Base-by-base conservation (phyloP, 2,797 vertebrate species). In the Pampus argenteus region DNA sequence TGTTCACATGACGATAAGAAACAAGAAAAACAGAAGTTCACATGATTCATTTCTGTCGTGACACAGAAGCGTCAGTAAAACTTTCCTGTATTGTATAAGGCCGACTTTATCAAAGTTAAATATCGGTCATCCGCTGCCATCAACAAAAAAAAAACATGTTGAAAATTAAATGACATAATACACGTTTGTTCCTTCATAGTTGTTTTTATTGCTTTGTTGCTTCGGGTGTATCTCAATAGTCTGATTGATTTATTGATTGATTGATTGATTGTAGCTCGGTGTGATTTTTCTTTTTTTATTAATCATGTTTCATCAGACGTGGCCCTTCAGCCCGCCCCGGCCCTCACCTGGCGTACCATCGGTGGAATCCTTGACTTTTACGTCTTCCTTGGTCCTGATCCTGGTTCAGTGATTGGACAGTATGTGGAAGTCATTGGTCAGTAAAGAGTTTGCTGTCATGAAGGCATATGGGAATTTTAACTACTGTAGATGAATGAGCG, bases 281-380 rank as follows among this genome's bases (percentile, higher is more conserved):
- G 20, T 6, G n/a, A 25, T 28, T 47, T 23, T 49, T 4, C 47
- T n/a, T 11, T 36, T 34, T 5, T 26, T 42, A n/a, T n/a, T n/a
- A n/a, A n/a, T 22, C 22, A 3, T 68, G 18, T 81, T 79, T 67
- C 3, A 1, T 26, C 74, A 95, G 95, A 95, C 38, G 94, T 95
- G 66, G 88, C 65, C 81, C 93, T 98, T 9, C 96, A 97, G 89
- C 96, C 97, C 0, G 91, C 94, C 6, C 96, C 97, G 0, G 96
- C 93, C 5, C 80, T 98, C 66, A 98, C 96, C 54, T 98, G 96
- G 96, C 93, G 97, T 4, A 95, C 96, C 0, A 96, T 96, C 0
- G 97, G 96, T 9, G 97, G 97, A 1, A 93, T 97, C 67, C 88
- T 97, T 40, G 97, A 98, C 89, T 94, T 97, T 55, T 98, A 97